Base-by-base conservation (phyloP, 35 echinoderm and acorn worm species). In the Apostichopus parvimensis region DNA sequence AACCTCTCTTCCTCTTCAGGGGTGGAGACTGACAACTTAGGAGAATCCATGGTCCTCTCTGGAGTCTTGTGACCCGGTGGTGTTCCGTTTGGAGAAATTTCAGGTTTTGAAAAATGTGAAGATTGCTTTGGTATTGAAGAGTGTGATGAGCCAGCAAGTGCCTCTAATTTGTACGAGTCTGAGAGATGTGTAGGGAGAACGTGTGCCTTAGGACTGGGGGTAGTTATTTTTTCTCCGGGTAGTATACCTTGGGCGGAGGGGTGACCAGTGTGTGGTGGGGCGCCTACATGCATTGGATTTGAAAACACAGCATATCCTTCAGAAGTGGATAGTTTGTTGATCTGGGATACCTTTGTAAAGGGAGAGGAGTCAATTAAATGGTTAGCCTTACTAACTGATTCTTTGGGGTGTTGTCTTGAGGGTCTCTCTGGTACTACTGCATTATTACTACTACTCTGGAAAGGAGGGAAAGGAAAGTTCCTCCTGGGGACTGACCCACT, bases 1-100 rank as follows among this genome's bases (percentile, higher is more conserved):
- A 96, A 80, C 83, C 94, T 76, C 93, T 97, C 81, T 87, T 94
- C 89, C 28, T 94, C 95, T 9, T 93, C 93, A 0, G 95, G 94
- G 77, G 52, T 57, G 85, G 57, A 57, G 59, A 60, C 23, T n/a
- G 87, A 73, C 22, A 87, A 76, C 55, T 17, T 60, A 57, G 89
- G 89, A 8, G 89, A 91, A 12, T 90, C 85, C 25, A 34, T 23
- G 8, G 23, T 61, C 57, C 64, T 76, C 87, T 97, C 93, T 75
- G 90, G 83, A 17, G 77, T 90, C 18, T 91, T 53, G 59, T 59
- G 79, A 18, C 72, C 89, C 52, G 89, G 52, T 12, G 34, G 17
- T 12, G 86, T 72, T 17, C 72, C 73, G 1, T 11, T 54, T 58
- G 55, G 55, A 24, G 52, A 10, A 57, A 79, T 59, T 57, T 78